Evolutionary conservation across 2,113 vertebrate genomes (phyloP), one percentile per base, ranked within the genome.

Genomic region (Channa argus): DNA sequence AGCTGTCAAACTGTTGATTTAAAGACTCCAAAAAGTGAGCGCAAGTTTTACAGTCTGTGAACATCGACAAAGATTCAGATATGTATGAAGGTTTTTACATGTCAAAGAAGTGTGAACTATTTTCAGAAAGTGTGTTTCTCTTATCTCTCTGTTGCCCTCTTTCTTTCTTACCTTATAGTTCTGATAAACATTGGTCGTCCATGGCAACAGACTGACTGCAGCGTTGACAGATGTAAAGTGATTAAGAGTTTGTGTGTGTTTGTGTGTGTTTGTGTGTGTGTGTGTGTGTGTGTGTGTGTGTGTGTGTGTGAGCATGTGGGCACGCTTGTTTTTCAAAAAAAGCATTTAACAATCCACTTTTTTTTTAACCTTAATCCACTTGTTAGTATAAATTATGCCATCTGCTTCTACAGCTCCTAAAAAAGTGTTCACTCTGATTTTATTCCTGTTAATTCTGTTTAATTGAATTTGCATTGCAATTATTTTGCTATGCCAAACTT

Each of bases 171-270:
- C 51, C 54, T 53, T 24, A 34, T 52, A 61, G 50, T 65, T 51
- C 24, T 0, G 44, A 58, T 67, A 73, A 72, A 79, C 65, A 59
- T 41, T 85, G 46, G 82, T 80, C 84, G 71, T 85, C 89, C 89
- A 80, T 92, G 82, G 88, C 89, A 92, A 92, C 87, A 81, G 71
- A 66, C 71, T 73, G 7, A 34, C 71, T 74, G 41, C 62, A 51
- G 43, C 78, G 53, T 69, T 74, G 54, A 79, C 56, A 80, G 69
- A 85, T 86, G 71, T 77, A 52, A 66, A 53, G 59, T 84, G 84
- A 84, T 83, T 63, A 73, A 68, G 52, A 53, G 58, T 4, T 36
- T 46, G 64, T 59, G 47, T 47, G 50, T 56, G 54, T 54, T 62
- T 56, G 15, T 51, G 51, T 41, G 52, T 73, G 72, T 54, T 58